These are phyloP conservation scores for Eulemur rufifrons DNA, from an alignment of 2,113 vertebrate species.

Conservation along the genomic window DNA sequence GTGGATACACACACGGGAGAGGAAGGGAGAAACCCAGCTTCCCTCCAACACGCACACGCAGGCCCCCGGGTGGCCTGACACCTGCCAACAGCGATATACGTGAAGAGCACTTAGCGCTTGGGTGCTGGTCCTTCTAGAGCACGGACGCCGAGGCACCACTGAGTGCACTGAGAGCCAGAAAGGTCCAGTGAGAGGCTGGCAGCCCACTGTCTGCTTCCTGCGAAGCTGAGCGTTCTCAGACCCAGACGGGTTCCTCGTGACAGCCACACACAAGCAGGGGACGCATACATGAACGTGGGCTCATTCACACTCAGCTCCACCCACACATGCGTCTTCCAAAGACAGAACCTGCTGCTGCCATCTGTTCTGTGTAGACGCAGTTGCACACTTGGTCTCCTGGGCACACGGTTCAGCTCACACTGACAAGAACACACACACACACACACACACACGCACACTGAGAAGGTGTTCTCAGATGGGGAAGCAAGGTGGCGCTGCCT, in stretches of 20 bases:
- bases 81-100: background rate
- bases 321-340: too few species aligned
- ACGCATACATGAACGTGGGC: background rate
- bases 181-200: background rate
- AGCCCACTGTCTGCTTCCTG: background rate
- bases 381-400: too few species aligned
- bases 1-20: background rate
- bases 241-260: background rate
- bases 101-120: background rate
- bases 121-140: background rate
- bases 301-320: too few species aligned
- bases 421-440: too few species aligned
- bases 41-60: too few species aligned
- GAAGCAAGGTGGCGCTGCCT: too few species aligned
- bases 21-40: background rate
- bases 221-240: background rate
- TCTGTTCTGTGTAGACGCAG: too few species aligned
- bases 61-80: background rate
- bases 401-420: too few species aligned
- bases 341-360: too few species aligned
- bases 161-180: background rate
- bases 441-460: too few species aligned
- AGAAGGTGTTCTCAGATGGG: too few species aligned
- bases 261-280: background rate
- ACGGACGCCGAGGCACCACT: background rate